phyloP scores from a whole-genome alignment of 1,140 invertebrate species.

The Drosophila neocordata region DNA sequence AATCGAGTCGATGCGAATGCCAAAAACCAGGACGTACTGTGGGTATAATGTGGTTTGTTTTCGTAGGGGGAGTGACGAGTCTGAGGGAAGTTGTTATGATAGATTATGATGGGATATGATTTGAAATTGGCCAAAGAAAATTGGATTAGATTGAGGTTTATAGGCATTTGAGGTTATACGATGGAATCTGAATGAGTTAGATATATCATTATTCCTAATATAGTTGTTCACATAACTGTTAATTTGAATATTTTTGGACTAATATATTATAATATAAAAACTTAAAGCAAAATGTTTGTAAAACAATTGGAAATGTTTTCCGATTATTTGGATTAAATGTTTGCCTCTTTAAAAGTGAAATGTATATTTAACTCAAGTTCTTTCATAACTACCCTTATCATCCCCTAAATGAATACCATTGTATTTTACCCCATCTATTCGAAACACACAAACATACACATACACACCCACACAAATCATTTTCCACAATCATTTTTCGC shows the following conservation, averaged over 20 bases:
- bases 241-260: neutral
- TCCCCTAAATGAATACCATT: constrained; percentile 58
- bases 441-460: constrained; percentile 19
- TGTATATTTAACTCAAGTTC: constrained; percentile 16
- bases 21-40: constrained; percentile 5
- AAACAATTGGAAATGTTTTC: neutral
- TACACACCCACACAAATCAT: constrained; percentile 9
- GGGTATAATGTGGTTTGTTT: neutral
- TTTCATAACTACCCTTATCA: constrained; percentile 26
- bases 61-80: neutral
- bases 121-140: neutral
- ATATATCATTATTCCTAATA: no score
- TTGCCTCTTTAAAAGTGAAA: constrained; percentile 7
- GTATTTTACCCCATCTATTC: constrained; percentile 36
- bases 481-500: constrained; percentile 52
- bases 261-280: neutral
- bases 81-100: neutral
- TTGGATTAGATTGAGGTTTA: neutral
- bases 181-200: no score
- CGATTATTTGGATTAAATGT: neutral
- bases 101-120: constrained; percentile 4
- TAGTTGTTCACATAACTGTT: neutral
- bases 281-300: no score
- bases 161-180: neutral
- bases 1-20: constrained; percentile 56